Evolutionary conservation across 2,797 vertebrate species (phyloP), one percentile per base, ranked within the genome.

Genomic region (Amblyopsis hoosieri): DNA sequence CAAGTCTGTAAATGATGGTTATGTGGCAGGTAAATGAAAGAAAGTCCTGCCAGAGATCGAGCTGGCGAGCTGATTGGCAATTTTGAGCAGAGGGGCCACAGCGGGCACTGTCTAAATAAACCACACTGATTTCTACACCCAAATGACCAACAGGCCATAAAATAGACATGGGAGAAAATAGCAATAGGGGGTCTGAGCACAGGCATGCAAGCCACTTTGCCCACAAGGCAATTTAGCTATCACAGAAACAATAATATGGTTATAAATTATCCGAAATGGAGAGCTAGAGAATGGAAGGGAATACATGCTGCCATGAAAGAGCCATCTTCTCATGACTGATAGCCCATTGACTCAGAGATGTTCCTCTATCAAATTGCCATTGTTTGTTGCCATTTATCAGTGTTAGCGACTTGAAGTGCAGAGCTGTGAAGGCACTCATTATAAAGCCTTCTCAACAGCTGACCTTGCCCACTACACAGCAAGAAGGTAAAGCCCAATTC

Each of bases 301-400:
- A 84, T 83, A 84, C 59, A 68, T 75, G 80, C 76, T 84, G 85
- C 87, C 74, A 80, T 69, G 83, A 88, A 85, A 84, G 85, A 71
- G 80, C 61, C 48, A 91, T 94, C 92, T 88, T 60, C 37, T 86
- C 86, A 79, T 93, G 94, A 94, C 91, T 93, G 93, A 94, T 92
- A 85, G 86, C 69, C 82, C 78, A 11, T 65, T 84, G 86, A 88
- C 85, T 78, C 66, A 56, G 87, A 87, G 87, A 84, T 90, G 88
- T 87, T 90, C 86, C 88, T 88, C 83, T 93, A 93, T 92, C 88
- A 93, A 90, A 90, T 85, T 85, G 90, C 19, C 19, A 23, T 23
- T 81, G 87, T 83, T 92, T 85, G 91, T 78, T 79, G 82, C 89
- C 87, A 94, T 96, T 95, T 92, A 91, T 97, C 94, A 94, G 92